A percentile compares a stretch with the other conserved stretches of the same genome.
Evolutionary conservation across 2,113 vertebrate genomes (phyloP).

Genomic region (Callocephalon fimbriatum): DNA sequence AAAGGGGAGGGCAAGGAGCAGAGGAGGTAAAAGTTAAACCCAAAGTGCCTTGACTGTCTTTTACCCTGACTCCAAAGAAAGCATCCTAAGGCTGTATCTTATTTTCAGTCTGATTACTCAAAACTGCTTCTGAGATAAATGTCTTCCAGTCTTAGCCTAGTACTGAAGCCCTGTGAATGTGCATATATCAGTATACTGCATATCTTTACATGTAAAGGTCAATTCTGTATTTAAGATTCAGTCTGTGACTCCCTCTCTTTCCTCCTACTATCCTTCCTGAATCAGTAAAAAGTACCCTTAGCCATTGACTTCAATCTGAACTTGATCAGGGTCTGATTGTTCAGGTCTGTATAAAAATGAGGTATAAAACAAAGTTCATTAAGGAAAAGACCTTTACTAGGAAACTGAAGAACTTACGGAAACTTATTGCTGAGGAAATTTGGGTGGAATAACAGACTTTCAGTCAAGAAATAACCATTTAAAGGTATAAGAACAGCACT

Average conservation of each 20-base stretch:
- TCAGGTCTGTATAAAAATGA: slow-evolving; percentile 3
- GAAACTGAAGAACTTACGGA: not conserved
- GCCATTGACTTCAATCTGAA: not conserved
- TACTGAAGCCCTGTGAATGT: not conserved
- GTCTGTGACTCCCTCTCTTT: not conserved
- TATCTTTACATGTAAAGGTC: not conserved
- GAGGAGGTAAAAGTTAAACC: not conserved
- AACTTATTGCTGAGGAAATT: not conserved
- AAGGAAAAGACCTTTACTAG: not conserved
- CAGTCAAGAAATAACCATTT: not conserved
- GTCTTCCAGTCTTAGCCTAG: not conserved
- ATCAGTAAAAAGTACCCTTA: not conserved
- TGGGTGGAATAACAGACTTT: not conserved
- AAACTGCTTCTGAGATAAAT: not conserved
- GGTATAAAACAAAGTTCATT: not conserved
- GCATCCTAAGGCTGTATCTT: not conserved
- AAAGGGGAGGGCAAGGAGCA: fast-evolving
- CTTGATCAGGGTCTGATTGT: slow-evolving; percentile 12
- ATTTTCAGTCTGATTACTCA: not conserved
- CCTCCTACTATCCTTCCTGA: not conserved
- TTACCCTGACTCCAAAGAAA: not conserved
- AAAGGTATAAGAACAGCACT: not conserved
- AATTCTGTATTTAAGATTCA: not conserved
- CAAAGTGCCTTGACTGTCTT: not conserved
- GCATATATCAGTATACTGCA: not conserved